phyloP scores from a whole-genome alignment of 2,797 vertebrate genomes.

The Tachyglossus aculeatus region DNA sequence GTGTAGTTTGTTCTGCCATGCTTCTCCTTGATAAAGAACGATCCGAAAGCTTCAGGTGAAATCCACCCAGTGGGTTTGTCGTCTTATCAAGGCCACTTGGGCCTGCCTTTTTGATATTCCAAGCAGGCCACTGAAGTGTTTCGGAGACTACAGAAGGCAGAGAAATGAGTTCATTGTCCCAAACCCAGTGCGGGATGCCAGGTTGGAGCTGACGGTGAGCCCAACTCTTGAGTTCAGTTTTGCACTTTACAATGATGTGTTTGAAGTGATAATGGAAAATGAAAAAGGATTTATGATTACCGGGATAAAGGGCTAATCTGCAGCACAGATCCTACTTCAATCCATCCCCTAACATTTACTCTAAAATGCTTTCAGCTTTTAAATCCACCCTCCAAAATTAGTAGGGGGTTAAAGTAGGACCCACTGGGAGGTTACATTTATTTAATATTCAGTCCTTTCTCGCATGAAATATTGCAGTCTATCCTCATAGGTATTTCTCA shows the following conservation, averaged over 20 bases:
- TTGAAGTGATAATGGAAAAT: slow-evolving; percentile 70
- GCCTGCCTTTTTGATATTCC: slow-evolving; percentile 6
- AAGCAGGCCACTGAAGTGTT: not conserved
- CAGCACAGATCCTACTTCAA: slow-evolving; percentile 65
- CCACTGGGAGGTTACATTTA: slow-evolving; percentile 77
- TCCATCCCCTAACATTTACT: slow-evolving; percentile 71
- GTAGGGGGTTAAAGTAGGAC: slow-evolving; percentile 74
- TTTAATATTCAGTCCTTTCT: slow-evolving; percentile 81
- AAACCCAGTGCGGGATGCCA: slow-evolving; percentile 44
- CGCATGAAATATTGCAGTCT: slow-evolving; percentile 74
- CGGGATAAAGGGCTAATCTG: slow-evolving; percentile 72
- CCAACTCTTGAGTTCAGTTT: slow-evolving; percentile 64
- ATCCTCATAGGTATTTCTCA: slow-evolving; percentile 78
- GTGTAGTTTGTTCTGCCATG: no score
- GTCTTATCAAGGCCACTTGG: not conserved
- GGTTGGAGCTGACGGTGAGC: slow-evolving; percentile 24
- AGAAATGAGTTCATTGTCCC: slow-evolving; percentile 54
- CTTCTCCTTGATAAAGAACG: no score
- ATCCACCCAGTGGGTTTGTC: no score
- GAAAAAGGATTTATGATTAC: slow-evolving; percentile 66
- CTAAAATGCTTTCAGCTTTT: slow-evolving; percentile 76
- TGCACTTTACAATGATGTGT: slow-evolving; percentile 59
- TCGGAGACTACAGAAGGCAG: not conserved
- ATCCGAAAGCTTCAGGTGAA: not conserved
- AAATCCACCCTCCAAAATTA: slow-evolving; percentile 75